Percentiles rank a stretch among this genome's conserved stretches.
Evolutionary conservation across 2,888 invertebrate species (phyloP).

Genomic region (Clistopyga incitator): DNA sequence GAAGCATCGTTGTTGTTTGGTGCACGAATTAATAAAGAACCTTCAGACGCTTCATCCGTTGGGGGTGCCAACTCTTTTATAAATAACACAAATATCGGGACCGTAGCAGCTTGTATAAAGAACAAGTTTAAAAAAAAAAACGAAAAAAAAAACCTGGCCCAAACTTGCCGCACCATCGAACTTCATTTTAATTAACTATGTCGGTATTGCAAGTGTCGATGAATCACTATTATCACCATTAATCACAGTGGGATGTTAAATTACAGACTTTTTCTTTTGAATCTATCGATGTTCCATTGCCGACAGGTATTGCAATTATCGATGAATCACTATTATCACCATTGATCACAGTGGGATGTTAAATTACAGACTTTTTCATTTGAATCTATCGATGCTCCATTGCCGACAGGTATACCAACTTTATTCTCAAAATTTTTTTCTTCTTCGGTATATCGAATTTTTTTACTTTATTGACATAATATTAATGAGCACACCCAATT

Average conservation of each 20-base stretch:
- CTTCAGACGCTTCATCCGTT: constrained; percentile 5
- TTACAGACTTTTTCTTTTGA: neutral
- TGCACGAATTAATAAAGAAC: constrained; percentile 73
- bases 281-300: constrained; percentile 2
- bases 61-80: constrained; percentile 5
- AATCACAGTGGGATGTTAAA: neutral
- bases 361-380: neutral
- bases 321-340: too few species aligned
- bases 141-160: neutral
- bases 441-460: too few species aligned
- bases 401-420: neutral
- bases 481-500: too few species aligned
- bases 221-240: neutral
- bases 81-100: constrained; percentile 21
- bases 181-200: neutral
- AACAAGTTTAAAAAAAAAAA: too few species aligned
- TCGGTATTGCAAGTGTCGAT: neutral
- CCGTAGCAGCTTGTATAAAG: neutral
- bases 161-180: neutral
- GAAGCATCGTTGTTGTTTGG: constrained; percentile 17
- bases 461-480: neutral
- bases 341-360: neutral
- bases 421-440: neutral
- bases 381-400: constrained; percentile 3
- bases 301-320: too few species aligned